phyloP scores from a whole-genome alignment of 2,113 vertebrate species.

The Ailurus styani region DNA sequence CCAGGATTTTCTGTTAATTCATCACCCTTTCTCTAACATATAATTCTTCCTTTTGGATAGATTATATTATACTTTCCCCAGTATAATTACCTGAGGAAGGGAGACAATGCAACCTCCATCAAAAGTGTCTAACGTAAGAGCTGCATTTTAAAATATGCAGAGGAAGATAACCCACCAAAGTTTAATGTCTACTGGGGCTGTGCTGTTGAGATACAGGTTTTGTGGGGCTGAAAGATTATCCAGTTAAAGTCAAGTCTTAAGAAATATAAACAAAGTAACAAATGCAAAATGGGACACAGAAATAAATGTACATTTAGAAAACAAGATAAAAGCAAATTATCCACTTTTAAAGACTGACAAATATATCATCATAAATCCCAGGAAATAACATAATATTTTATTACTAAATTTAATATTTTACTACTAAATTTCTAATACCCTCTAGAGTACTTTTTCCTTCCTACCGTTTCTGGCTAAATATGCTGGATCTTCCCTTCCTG shows the following conservation, averaged over 20 bases:
- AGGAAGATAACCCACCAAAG: background rate
- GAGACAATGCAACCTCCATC: background rate
- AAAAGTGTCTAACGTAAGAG: background rate
- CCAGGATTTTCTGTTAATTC: background rate
- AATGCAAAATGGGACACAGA: background rate
- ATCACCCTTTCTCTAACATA: background rate
- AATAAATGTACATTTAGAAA: background rate
- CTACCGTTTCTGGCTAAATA: background rate
- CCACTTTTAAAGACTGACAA: background rate
- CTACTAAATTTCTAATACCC: background rate
- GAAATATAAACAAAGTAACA: background rate
- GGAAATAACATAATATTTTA: background rate
- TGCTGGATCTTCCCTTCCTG: background rate
- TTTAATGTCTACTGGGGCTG: background rate
- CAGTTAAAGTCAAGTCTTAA: background rate
- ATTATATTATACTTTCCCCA: background rate
- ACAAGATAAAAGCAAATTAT: background rate
- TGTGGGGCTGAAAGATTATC: background rate
- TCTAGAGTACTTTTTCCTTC: background rate
- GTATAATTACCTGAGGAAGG: background rate
- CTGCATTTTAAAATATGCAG: background rate
- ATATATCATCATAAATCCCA: background rate
- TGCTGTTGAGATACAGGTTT: background rate
- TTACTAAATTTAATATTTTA: background rate
- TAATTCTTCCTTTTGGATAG: background rate